Evolutionary conservation across 2,888 invertebrate genomes (phyloP).

Genomic region (Clusia tigrina): DNA sequence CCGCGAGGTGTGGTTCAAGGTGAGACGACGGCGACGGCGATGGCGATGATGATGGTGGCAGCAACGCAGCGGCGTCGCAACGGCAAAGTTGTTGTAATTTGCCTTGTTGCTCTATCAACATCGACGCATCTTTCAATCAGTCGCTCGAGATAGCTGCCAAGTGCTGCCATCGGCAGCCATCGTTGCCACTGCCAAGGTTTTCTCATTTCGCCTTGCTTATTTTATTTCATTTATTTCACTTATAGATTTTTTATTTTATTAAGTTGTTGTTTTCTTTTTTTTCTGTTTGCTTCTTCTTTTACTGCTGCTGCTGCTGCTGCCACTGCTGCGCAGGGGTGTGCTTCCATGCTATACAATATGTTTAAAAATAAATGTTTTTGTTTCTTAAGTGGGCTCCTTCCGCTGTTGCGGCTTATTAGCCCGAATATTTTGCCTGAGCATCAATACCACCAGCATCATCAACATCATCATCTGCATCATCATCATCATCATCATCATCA

Average conservation of each 20-base stretch:
- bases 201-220: conserved; percentile 22
- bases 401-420: conserved; percentile 9
- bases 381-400: conserved; percentile 11
- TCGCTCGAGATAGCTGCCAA: conserved; percentile 19
- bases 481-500: not conserved
- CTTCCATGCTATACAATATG: conserved; percentile 52
- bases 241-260: conserved; percentile 21
- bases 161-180: conserved; percentile 36
- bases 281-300: conserved; percentile 29
- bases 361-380: conserved; percentile 50
- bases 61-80: too few relatives aligned
- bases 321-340: too few relatives aligned
- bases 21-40: conserved; percentile 40
- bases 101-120: conserved; percentile 27
- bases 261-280: conserved; percentile 15
- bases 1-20: conserved; percentile 53
- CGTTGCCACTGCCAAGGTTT: conserved; percentile 55
- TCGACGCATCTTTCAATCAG: conserved; percentile 56
- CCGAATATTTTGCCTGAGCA: conserved; percentile 2
- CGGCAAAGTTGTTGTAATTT: conserved; percentile 12
- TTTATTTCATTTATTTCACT: conserved; percentile 14
- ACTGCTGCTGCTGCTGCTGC: conserved; percentile 34
- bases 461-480: not conserved
- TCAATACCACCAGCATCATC: too few relatives aligned
- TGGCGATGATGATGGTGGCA: conserved; percentile 19